phyloP scores from a whole-genome alignment of 1,140 invertebrate genomes.

The Triops cancriformis region DNA sequence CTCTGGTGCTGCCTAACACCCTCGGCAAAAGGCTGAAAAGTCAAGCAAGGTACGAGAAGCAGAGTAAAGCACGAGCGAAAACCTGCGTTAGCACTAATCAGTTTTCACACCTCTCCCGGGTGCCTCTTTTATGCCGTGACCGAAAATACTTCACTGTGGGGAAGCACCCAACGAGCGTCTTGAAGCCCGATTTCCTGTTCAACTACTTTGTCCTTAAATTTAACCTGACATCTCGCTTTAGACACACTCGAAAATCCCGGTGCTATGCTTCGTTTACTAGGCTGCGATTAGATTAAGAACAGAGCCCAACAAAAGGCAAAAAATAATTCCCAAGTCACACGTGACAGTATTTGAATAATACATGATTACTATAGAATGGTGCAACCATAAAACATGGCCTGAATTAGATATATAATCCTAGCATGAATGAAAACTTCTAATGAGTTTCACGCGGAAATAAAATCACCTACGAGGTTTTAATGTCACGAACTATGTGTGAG shows the following conservation, averaged over 20 bases:
- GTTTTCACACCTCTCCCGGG: neutral
- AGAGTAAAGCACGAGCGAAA: neutral
- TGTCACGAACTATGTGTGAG: too few species aligned
- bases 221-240: neutral
- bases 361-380: too few species aligned
- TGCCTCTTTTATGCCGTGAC: constrained; percentile 4
- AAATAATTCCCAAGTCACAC: too few species aligned
- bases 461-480: too few species aligned
- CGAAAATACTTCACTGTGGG: neutral
- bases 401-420: too few species aligned
- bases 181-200: neutral
- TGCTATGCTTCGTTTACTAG: neutral
- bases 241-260: neutral
- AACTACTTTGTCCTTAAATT: neutral
- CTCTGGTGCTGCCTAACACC: neutral
- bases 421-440: too few species aligned
- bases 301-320: neutral
- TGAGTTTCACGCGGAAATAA: too few species aligned
- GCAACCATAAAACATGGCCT: too few species aligned
- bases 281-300: neutral
- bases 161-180: neutral
- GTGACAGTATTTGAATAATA: too few species aligned
- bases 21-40: neutral
- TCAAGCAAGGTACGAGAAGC: neutral
- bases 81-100: neutral